Evolutionary conservation across 2,113 vertebrate genomes (phyloP).

Genomic region (Tinamus guttatus): DNA sequence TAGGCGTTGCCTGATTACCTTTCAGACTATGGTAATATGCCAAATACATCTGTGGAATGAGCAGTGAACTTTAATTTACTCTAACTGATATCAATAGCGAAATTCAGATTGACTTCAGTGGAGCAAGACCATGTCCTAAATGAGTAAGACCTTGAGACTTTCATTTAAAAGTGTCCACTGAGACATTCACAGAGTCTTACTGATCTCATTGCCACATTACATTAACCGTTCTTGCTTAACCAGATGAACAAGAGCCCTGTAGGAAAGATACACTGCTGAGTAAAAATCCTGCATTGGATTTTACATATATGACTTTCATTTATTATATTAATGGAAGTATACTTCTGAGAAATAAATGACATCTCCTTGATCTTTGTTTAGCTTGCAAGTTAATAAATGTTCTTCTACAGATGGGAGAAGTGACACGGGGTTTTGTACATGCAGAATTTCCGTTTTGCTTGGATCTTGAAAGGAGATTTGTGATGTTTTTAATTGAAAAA

Average conservation of each 20-base stretch:
- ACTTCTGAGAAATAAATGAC: neutral
- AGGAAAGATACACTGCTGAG: neutral
- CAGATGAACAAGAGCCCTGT: neutral
- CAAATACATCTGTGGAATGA: neutral
- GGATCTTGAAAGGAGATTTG: neutral
- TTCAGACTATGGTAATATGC: neutral
- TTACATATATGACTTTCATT: neutral
- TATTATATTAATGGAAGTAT: neutral
- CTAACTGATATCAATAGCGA: neutral
- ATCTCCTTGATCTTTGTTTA: neutral
- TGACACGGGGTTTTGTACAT: neutral
- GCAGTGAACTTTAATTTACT: neutral
- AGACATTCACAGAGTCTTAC: neutral
- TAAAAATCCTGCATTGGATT: neutral
- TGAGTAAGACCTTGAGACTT: neutral
- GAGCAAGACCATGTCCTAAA: neutral
- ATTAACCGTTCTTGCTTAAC: neutral
- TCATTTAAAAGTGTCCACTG: neutral
- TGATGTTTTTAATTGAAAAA: neutral
- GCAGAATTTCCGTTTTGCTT: neutral
- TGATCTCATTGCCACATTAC: neutral
- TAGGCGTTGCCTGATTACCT: neutral
- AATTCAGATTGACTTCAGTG: neutral
- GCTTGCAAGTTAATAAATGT: neutral
- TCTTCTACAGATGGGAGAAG: neutral